Evolutionary conservation across 2,888 invertebrate species (phyloP), one percentile per base, ranked within the genome.

Genomic region (Archips crataeganus): DNA sequence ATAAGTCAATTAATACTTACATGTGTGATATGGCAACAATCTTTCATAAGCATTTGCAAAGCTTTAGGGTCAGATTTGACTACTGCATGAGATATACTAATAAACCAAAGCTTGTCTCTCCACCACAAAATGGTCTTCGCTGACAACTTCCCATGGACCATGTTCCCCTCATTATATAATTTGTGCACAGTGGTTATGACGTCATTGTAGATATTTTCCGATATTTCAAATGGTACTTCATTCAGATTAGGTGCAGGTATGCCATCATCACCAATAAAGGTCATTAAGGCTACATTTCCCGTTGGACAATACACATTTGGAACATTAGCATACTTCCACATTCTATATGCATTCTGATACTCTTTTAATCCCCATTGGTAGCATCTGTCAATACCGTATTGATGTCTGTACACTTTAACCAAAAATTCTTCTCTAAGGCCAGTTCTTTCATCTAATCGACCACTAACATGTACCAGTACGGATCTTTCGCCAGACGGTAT

Each of bases 271-370:
- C 57, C 57, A 32, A 57, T 10, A 32, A 57, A 57, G 2, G 9
- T 23, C 57, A 57, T 32, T 32, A 1, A 10, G 9, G 10, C 57
- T 11, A 57, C 32, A 11, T 57, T 57, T 23, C 11, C 32, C 11
- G 57, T 57, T 6, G 57, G 57, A 32, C 32, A 32, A 57, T 32
- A 57, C 3, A 57, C 57, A 57, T 57, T 57, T 32, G 57, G 57
- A 32, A 57, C 57, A 57, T 57, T 57, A 3, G 32, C 57, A 57
- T 57, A 57, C 10, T 57, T 57, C 57, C 32, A 57, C 57, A 57
- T 57, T 10, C 10, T 10, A 10, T 23, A 11, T 10, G 9, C 9
- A 8, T 42, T 39, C 2, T 42, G 23, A 42, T 54, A 23, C 13
- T 64, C 64, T 34, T 11, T 67, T 13, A 57, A 32, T 23, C 10